Evolutionary conservation across 2,113 vertebrate species (phyloP).

Genomic region (Grammomys surdaster): DNA sequence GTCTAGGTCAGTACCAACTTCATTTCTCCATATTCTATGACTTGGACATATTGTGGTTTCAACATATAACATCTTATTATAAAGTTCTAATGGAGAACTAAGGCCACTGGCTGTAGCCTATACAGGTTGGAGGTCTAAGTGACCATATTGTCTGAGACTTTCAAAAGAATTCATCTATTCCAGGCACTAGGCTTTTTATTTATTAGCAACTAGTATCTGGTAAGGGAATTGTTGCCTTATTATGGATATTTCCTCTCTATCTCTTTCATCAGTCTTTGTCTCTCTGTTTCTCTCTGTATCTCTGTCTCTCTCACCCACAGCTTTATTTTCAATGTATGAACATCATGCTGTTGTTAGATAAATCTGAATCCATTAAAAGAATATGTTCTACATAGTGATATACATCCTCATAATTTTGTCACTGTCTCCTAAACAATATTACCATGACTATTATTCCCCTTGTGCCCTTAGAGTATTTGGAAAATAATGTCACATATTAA

Average conservation of each 20-base stretch:
- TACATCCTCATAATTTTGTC: not conserved
- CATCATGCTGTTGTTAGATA: not conserved
- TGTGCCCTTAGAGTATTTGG: not conserved
- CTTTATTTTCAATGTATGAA: not conserved
- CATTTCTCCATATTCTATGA: not conserved
- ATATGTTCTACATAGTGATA: not conserved
- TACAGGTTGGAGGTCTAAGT: not conserved
- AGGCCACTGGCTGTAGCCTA: not conserved
- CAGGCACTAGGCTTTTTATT: not conserved
- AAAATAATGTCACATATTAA: not conserved
- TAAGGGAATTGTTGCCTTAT: not conserved
- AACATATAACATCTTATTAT: not conserved
- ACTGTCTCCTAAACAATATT: not conserved
- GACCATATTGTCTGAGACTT: not conserved
- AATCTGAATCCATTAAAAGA: not conserved
- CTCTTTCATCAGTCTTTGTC: not conserved
- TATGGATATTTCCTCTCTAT: not conserved
- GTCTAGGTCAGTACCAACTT: not conserved
- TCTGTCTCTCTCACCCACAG: not conserved
- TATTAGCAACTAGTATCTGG: not conserved
- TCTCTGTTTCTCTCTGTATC: not conserved
- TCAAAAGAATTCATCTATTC: not conserved
- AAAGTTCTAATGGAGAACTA: not conserved
- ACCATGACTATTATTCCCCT: not conserved
- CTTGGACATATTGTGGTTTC: not conserved